Evolutionary conservation across 2,113 vertebrate genomes (phyloP).

Genomic region (Cavia aperea): DNA sequence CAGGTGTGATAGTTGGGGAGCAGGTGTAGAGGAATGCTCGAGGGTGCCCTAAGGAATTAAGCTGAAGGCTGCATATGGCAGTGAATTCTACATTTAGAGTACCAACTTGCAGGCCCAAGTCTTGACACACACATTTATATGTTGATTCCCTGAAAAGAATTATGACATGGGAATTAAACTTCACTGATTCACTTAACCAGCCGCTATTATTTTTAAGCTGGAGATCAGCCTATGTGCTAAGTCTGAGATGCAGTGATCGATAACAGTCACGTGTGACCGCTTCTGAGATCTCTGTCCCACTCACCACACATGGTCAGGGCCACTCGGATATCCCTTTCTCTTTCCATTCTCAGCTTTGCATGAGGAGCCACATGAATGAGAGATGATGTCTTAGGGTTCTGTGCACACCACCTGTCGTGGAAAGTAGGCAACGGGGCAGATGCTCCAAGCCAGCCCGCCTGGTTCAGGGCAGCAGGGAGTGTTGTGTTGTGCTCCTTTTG

Average conservation of each 20-base stretch:
- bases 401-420: background rate
- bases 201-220: background rate
- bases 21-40: background rate
- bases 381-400: background rate
- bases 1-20: background rate
- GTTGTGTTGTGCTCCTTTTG: slow-evolving; percentile 7
- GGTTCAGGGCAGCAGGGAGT: background rate
- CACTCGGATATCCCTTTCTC: background rate
- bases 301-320: background rate
- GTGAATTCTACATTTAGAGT: slow-evolving; percentile 18
- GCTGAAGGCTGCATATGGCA: background rate
- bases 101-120: background rate
- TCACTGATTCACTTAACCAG: slow-evolving; percentile 26
- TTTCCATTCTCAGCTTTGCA: background rate
- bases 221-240: background rate
- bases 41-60: background rate
- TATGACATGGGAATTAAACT: slow-evolving; percentile 32
- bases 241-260: background rate
- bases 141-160: slow-evolving; percentile 24
- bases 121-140: slow-evolving; percentile 25
- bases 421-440: background rate
- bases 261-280: background rate
- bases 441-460: background rate
- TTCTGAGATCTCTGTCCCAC: background rate
- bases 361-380: background rate